Evolutionary conservation across 2,888 invertebrate species (phyloP), one percentile per base, ranked within the genome.

Genomic region (Agriopis aurantiaria): DNA sequence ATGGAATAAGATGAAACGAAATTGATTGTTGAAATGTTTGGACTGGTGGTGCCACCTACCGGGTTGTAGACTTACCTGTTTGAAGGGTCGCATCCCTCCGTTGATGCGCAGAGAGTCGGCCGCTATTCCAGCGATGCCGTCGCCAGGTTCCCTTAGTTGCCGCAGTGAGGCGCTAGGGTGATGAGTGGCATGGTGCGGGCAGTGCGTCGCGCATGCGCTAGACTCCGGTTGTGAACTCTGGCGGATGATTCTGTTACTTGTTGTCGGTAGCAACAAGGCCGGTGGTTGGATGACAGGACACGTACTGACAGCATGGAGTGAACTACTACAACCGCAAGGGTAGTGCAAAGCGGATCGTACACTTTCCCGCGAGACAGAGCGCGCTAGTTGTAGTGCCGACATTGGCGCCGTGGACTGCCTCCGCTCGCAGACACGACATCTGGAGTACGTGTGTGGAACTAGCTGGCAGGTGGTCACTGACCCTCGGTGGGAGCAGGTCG

Each of bases 51-150:
- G 92, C 92, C 92, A 92, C 86, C 94, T 93, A 88, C 70, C 73
- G 80, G 80, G 69, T 75, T 68, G 63, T 62, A 62, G 76, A 87
- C 95, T 92, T 96, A 98, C 98, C 97, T 99, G 98, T 93, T 98
- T 98, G 94, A 99, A 99, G 88, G 98, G 98, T 81, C 98, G 96
- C 96, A 99, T 98, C 84, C 98, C 99, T 76, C 99, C 99, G 94
- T 99, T 99, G 93, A 99, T 98, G 85, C 99, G 96, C 81, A 99
- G 96, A 69, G 98, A 98, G 93, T 99, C 99, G 62, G 98, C 98
- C 33, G 99, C 99, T 84, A 99, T 99, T 87, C 98, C 98, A 59
- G 98, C 98, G 76, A 99, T 97, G 77, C 98, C 97, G 87, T 98
- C 98, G 74, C 96, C 96, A 57, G 96, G 96, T 94, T 97, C 97